Evolutionary conservation across 2,797 vertebrate genomes (phyloP).

Genomic region (Karalla daura): DNA sequence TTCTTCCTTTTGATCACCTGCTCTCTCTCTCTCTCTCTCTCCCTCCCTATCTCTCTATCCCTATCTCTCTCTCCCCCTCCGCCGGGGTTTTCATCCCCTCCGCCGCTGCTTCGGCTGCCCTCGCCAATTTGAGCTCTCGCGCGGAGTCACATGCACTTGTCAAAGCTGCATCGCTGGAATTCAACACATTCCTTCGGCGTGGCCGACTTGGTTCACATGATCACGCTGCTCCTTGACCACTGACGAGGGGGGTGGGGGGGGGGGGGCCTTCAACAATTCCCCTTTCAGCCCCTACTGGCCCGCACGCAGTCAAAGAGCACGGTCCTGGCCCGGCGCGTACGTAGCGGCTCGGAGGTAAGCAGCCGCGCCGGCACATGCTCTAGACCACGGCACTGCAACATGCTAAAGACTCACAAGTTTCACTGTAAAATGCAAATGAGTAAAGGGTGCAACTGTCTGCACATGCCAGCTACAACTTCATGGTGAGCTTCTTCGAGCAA

Average conservation of each 20-base stretch:
- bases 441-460: too few species aligned
- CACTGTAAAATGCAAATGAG: too few species aligned
- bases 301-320: slow-evolving; percentile 3
- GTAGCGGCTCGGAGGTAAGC: slow-evolving; percentile 11
- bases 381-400: not conserved
- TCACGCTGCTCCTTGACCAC: slow-evolving; percentile 70
- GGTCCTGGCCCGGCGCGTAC: slow-evolving; percentile 23
- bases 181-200: slow-evolving; percentile 86
- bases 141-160: slow-evolving; percentile 84
- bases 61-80: not conserved
- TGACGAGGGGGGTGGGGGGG: slow-evolving; percentile 45
- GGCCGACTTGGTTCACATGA: slow-evolving; percentile 82
- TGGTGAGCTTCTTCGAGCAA: too few species aligned
- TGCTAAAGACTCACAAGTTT: not conserved
- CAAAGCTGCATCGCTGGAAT: slow-evolving; percentile 84
- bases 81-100: slow-evolving; percentile 46
- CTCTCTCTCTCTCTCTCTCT: not conserved
- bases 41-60: too few species aligned
- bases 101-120: slow-evolving; percentile 42
- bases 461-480: too few species aligned
- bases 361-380: not conserved
- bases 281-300: slow-evolving; percentile 55
- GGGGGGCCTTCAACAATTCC: slow-evolving; percentile 75
- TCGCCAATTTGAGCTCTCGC: slow-evolving; percentile 52
- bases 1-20: slow-evolving; percentile 44